phyloP scores from a whole-genome alignment of 2,888 invertebrate genomes.

The Microplitis manilae region DNA sequence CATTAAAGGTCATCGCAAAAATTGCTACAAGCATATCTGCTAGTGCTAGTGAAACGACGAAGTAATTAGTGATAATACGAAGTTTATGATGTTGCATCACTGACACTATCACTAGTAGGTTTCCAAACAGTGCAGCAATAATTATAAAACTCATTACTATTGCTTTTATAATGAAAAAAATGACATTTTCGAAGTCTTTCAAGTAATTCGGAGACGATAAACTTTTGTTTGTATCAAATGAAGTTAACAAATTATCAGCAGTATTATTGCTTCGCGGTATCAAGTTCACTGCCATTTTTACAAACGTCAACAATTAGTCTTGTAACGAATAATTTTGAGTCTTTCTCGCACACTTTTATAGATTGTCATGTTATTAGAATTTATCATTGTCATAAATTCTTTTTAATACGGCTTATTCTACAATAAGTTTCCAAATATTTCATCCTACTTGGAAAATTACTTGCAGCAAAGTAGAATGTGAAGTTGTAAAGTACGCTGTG shows the following conservation, averaged over 20 bases:
- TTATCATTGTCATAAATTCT: not conserved
- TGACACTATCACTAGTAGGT: constrained; percentile 89
- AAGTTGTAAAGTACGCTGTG: not conserved
- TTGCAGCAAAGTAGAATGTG: not conserved
- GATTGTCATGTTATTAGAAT: not conserved
- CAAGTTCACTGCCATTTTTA: not conserved
- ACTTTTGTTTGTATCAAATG: constrained; percentile 57
- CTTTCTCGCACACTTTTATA: not conserved
- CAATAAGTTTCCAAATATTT: not conserved
- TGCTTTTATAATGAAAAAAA: constrained; percentile 79
- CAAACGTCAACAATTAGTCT: not conserved
- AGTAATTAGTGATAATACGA: constrained; percentile 93
- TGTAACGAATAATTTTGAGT: not conserved
- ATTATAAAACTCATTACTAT: constrained; percentile 92
- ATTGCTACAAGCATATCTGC: constrained; percentile 96
- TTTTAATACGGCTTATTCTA: not conserved
- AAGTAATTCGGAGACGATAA: constrained; percentile 49
- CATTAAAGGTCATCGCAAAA: constrained; percentile 95
- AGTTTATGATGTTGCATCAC: constrained; percentile 85
- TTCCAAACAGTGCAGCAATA: constrained; percentile 90
- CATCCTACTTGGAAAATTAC: not conserved
- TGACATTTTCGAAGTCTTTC: constrained; percentile 74
- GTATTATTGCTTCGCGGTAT: constrained; percentile 33
- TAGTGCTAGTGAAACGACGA: constrained; percentile 93
- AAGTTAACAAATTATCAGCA: constrained; percentile 2